phyloP scores from a whole-genome alignment of 1,140 invertebrate genomes.

The Prorops nasuta region DNA sequence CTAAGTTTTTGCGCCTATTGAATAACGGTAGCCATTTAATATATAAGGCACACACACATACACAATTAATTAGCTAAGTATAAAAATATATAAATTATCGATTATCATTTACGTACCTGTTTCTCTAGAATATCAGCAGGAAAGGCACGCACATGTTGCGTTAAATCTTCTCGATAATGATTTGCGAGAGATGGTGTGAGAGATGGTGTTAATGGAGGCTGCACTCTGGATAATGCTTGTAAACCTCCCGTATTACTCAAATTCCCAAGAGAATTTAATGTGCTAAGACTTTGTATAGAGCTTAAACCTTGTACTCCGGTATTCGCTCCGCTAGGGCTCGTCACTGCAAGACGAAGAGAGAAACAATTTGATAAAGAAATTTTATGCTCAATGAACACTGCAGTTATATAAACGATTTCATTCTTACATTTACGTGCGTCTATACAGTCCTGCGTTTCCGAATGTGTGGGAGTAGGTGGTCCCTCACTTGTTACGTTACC shows the following conservation, averaged over 20 bases:
- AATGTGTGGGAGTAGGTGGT: conserved; percentile 70
- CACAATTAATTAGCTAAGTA: background rate
- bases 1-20: conserved; percentile 78
- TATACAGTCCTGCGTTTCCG: conserved; percentile 66
- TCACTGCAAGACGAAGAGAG: conserved; percentile 38
- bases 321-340: conserved; percentile 52
- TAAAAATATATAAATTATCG: background rate
- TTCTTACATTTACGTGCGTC: conserved; percentile 60
- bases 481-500: conserved; percentile 58
- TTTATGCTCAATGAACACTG: no score
- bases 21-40: conserved; percentile 1
- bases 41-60: no score
- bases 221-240: conserved; percentile 54
- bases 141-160: conserved; percentile 88
- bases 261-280: conserved; percentile 52
- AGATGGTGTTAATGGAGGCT: conserved; percentile 61
- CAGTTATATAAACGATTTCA: background rate
- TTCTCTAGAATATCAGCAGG: conserved; percentile 89
- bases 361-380: no score
- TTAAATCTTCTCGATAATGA: conserved; percentile 88
- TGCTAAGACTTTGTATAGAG: conserved; percentile 58
- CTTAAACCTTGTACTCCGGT: conserved; percentile 54
- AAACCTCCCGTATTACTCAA: conserved; percentile 55
- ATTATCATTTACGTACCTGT: conserved; percentile 66
- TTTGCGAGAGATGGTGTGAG: conserved; percentile 87